Percentiles rank a stretch among this genome's conserved stretches.
phyloP scores from a whole-genome alignment of 1,140 invertebrate genomes.

The Heliconius congener region DNA sequence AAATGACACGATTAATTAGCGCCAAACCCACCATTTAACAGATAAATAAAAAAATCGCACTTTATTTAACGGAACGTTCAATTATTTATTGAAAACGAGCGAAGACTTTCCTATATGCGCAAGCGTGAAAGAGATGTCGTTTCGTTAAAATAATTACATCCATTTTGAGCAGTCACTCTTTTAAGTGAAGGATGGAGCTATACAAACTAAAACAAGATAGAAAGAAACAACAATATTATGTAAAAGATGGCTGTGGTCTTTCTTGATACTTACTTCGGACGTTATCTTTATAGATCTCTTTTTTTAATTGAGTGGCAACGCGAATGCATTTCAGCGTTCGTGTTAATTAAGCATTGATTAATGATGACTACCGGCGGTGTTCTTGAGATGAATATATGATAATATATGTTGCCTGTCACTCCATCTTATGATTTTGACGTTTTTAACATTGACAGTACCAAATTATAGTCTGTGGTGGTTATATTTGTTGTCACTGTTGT shows the following conservation, averaged over 20 bases:
- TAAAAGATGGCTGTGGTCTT: conserved; percentile 49
- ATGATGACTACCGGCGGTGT: conserved; percentile 60
- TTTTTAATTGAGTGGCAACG: conserved; percentile 62
- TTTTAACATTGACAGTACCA: conserved; percentile 3
- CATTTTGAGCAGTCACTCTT: conserved; percentile 20
- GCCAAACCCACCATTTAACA: conserved; percentile 44
- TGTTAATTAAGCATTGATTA: conserved; percentile 68
- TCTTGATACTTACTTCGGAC: conserved; percentile 51
- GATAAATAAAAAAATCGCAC: conserved; percentile 40
- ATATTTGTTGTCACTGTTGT: background rate
- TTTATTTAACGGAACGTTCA: conserved; percentile 40
- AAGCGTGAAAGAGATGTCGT: conserved; percentile 41
- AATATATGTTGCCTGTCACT: conserved; percentile 13
- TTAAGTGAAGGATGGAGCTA: conserved; percentile 27
- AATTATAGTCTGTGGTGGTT: conserved; percentile 10
- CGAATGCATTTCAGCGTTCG: conserved; percentile 52
- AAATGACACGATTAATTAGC: conserved; percentile 53
- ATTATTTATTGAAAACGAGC: conserved; percentile 36
- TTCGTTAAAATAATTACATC: conserved; percentile 30
- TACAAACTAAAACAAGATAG: conserved; percentile 24
- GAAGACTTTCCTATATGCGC: background rate
- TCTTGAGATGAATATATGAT: conserved; percentile 52
- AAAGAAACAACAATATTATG: conserved; percentile 37
- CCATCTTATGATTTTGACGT: conserved; percentile 1
- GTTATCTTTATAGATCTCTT: conserved; percentile 61